phyloP scores from a whole-genome alignment of 2,888 invertebrate genomes.

The Polymixis lichenea region DNA sequence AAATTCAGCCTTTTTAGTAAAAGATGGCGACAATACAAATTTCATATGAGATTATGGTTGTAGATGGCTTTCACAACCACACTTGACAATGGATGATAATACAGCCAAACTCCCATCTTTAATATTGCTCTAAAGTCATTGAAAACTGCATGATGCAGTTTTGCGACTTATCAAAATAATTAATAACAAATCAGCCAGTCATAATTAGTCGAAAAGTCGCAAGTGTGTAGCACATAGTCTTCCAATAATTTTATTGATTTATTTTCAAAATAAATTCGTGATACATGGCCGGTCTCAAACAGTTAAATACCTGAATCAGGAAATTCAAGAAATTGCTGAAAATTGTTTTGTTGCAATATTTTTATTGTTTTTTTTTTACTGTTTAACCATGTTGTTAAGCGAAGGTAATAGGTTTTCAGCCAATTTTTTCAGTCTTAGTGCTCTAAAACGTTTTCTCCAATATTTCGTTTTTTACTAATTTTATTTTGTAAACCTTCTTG shows the following conservation, averaged over 20 bases:
- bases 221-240: constrained; percentile 39
- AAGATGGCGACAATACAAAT: neutral
- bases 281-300: constrained; percentile 64
- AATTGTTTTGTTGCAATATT: constrained; percentile 28
- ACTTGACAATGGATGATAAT: neutral
- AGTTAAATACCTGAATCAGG: constrained; percentile 41
- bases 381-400: constrained; percentile 68
- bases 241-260: constrained; percentile 31
- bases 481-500: constrained; percentile 69
- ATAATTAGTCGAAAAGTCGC: constrained; percentile 39
- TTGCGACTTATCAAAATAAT: neutral
- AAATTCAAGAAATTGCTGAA: constrained; percentile 44
- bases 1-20: constrained; percentile 22
- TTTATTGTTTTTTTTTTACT: constrained; percentile 36
- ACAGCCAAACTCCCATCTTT: neutral
- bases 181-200: neutral
- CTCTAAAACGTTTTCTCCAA: constrained; percentile 83
- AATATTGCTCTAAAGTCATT: neutral
- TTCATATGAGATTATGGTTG: neutral
- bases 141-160: neutral
- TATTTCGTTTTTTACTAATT: constrained; percentile 69
- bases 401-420: constrained; percentile 81
- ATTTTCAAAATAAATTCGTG: constrained; percentile 67
- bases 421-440: constrained; percentile 89
- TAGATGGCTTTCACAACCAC: neutral